A percentile compares a stretch with the other conserved stretches of the same genome.
Conservation (phyloP, 2,797 vertebrate species). For the Scleropages formosus region DNA sequence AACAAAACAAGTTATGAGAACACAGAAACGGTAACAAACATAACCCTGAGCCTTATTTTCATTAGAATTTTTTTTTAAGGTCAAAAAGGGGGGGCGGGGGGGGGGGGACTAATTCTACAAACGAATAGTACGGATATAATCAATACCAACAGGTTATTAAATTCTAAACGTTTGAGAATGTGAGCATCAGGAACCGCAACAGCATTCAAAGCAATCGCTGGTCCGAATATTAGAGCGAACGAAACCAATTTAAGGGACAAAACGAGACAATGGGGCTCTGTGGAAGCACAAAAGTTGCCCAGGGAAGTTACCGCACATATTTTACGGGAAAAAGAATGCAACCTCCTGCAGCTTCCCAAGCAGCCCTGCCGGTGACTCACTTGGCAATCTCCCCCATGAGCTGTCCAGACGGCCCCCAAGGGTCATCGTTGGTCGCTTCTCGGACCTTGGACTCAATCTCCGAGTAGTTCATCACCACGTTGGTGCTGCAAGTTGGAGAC, state of each 20-base stretch:
- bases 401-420: conserved; percentile 97
- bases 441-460: conserved; percentile 96
- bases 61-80: no score
- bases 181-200: background rate
- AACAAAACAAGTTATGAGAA: conserved; percentile 36
- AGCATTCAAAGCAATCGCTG: background rate
- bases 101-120: background rate
- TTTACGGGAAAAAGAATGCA: no score
- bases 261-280: background rate
- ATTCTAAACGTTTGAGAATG: background rate
- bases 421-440: conserved; percentile 98
- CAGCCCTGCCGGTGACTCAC: conserved; percentile 69
- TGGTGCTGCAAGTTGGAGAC: conserved; percentile 68
- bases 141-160: background rate
- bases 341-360: background rate
- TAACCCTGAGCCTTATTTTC: no score
- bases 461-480: conserved; percentile 91
- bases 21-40: background rate
- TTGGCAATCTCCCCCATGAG: conserved; percentile 95
- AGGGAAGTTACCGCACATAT: no score
- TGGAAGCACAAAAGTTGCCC: no score
- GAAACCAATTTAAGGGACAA: background rate
- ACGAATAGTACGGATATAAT: background rate
- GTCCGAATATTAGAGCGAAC: background rate
- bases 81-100: no score